Evolutionary conservation across 2,113 vertebrate species (phyloP).

Genomic region (Eurystomus gularis): DNA sequence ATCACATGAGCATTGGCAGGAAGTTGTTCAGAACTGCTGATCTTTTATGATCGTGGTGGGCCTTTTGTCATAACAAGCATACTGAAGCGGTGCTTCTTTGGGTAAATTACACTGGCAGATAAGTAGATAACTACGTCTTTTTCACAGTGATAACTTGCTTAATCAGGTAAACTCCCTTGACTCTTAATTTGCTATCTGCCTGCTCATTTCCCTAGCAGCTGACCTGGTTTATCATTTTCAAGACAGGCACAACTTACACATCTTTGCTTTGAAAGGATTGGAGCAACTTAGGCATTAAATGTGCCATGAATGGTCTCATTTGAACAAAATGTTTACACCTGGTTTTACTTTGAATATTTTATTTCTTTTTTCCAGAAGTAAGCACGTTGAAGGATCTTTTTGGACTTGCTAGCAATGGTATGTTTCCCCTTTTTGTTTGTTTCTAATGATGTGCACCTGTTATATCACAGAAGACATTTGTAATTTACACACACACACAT

Average conservation of each 20-base stretch:
- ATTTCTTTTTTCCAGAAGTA: constrained; percentile 85
- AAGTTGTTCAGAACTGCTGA: neutral
- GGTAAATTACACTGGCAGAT: neutral
- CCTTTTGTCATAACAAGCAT: neutral
- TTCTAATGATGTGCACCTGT: neutral
- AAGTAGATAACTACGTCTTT: neutral
- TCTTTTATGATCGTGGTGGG: neutral
- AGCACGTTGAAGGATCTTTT: constrained; percentile 97
- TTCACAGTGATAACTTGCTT: neutral
- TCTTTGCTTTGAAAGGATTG: neutral
- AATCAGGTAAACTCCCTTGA: neutral
- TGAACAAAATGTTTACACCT: neutral
- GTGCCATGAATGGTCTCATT: neutral
- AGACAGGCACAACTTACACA: neutral
- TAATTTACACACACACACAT: neutral
- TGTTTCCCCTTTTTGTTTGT: constrained; percentile 22
- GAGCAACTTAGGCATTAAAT: neutral
- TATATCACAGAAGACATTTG: neutral
- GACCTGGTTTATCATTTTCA: neutral
- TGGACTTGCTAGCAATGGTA: constrained; percentile 92
- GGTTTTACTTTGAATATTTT: neutral
- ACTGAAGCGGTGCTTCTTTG: neutral
- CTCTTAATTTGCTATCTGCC: neutral
- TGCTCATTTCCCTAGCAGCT: neutral
- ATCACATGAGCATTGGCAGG: neutral